phyloP scores from a whole-genome alignment of 2,888 invertebrate species.

The Autographa pulchrina region DNA sequence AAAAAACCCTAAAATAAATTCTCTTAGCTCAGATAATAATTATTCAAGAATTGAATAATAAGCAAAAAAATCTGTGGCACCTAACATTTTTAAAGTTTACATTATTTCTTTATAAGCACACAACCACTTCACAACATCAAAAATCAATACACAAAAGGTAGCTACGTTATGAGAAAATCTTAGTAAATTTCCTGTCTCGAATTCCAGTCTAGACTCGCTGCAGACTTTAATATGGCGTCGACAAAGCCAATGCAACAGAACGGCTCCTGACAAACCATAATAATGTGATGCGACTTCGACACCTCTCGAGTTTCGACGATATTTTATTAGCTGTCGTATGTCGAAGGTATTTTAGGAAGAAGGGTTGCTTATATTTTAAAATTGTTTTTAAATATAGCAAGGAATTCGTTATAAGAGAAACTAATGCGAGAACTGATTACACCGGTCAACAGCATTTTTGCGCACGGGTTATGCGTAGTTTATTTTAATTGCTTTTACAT shows the following conservation, averaged over 20 bases:
- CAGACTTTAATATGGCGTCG: constrained; percentile 72
- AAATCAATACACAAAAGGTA: constrained; percentile 24
- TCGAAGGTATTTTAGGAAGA: constrained; percentile 15
- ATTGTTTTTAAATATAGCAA: no score
- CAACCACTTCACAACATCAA: constrained; percentile 30
- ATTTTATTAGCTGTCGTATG: constrained; percentile 28
- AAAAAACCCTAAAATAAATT: no score
- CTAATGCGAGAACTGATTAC: no score
- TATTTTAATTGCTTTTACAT: no score
- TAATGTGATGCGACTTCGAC: constrained; percentile 51
- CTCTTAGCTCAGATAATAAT: no score
- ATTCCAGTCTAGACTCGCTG: constrained; percentile 73
- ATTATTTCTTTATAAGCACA: not conserved
- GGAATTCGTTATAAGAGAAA: no score
- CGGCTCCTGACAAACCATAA: constrained; percentile 68
- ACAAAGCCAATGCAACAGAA: constrained; percentile 55
- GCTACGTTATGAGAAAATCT: constrained; percentile 42
- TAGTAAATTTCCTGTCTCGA: constrained; percentile 53
- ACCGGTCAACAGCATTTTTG: no score
- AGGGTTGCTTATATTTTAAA: no score
- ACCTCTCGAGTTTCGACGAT: constrained; percentile 14
- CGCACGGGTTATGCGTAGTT: no score
- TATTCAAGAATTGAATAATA: no score
- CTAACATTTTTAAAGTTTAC: no score
- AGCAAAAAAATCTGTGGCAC: no score